phyloP scores from a whole-genome alignment of 30 jellyfish, hydroid and myxozoan species.

The Haliclystus octoradiatus region DNA sequence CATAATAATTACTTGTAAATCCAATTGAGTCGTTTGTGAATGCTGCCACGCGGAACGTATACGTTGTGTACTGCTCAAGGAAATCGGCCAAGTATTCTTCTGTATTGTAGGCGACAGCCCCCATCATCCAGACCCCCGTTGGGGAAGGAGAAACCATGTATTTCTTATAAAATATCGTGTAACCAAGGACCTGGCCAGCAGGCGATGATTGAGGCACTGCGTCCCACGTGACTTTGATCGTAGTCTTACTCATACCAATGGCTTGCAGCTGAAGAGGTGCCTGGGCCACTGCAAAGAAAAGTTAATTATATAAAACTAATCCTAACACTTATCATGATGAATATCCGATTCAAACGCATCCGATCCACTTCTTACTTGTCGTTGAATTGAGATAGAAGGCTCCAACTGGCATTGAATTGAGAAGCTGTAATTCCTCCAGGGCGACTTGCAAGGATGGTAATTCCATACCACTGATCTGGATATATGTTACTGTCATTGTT shows the following conservation, averaged over 20 bases:
- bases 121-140: neutral
- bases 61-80: slow-evolving; percentile 12
- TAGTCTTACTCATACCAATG: slow-evolving; percentile 6
- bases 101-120: neutral
- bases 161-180: slow-evolving; percentile 14
- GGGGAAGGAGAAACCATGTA: neutral
- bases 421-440: neutral
- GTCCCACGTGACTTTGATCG: slow-evolving; percentile 15
- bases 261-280: slow-evolving; percentile 13
- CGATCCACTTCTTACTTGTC: neutral
- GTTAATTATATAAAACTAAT: too few relatives aligned
- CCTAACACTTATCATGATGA: too few relatives aligned
- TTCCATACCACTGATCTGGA: neutral
- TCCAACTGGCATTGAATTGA: neutral
- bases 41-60: slow-evolving; percentile 31
- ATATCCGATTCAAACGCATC: too few relatives aligned
- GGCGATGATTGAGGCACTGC: slow-evolving; percentile 7
- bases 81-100: neutral
- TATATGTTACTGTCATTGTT: neutral
- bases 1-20: slow-evolving; percentile 5
- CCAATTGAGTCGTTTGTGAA: slow-evolving; percentile 21
- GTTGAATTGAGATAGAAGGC: neutral
- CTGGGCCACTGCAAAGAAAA: slow-evolving; percentile 17
- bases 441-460: neutral
- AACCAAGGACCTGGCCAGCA: slow-evolving; percentile 13